Base-by-base conservation (phyloP, 2,113 vertebrate species). In the Ptilorrhoa leucosticta region DNA sequence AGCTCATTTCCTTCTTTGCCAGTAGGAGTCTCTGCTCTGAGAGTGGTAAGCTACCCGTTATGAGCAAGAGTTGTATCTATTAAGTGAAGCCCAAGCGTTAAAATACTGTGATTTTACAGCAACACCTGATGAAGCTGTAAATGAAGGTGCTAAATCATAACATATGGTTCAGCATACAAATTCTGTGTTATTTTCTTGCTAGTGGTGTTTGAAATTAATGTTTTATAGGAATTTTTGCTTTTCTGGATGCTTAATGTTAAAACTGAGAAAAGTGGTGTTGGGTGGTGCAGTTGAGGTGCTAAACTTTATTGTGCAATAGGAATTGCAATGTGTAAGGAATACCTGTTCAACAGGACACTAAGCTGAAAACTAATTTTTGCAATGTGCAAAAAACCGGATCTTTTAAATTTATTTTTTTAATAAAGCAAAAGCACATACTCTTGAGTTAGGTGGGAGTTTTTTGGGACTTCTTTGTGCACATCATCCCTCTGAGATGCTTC, bases 21-120 rank as follows among this genome's bases (percentile, higher is more conserved):
- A 15, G 85, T 16, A 44, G 50, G 4, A 87, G 21, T 11, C 39
- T 65, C 45, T 87, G 1, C 39, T 87, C 47, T 18, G 33, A 81
- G 23, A 33, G 19, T 73, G 47, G 14, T 76, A 82, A 42, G 18
- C 13, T 79, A 22, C 18, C 23, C 75, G 2, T 45, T 90, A 22
- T 0, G 1, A 54, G 51, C 27, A 28, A 17, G 23, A 84, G 15
- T 37, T 14, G 0, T 53, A 26, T 20, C 50, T 72, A 1, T 15
- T 58, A 66, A 89, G n/a, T 48, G 64, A 37, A 77, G 14, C 61
- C 51, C 28, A 50, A 19, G 33, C 23, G 30, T 65, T 81, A 37
- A 69, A 89, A 81, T 61, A 18, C 24, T 39, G 23, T 42, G 54
- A 60, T 69, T 26, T 48, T 83, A 45, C 42, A 81, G 44, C 23